Evolutionary conservation across 2,797 vertebrate genomes (phyloP), one percentile per base, ranked within the genome.

Genomic region (Cynopterus sphinx): DNA sequence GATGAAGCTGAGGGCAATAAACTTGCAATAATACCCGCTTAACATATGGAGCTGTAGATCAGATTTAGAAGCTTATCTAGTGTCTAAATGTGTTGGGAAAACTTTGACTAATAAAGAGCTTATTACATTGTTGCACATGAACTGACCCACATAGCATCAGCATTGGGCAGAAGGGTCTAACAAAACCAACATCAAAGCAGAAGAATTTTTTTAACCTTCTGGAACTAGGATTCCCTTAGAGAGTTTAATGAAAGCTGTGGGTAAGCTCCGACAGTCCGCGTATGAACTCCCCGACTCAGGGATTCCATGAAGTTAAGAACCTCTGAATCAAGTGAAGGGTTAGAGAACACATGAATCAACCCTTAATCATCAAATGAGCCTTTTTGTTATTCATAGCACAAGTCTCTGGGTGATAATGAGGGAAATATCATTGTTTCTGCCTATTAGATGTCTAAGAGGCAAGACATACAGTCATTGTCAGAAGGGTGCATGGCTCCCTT

Each of bases 21-120:
- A 36, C 24, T 46, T 49, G 17, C 33, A 84, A 63, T 49, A 92
- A 83, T 79, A 51, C 10, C n/a, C 19, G 28, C 53, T 36, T 75
- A 78, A 84, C 78, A 96, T 78, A 93, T 93, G 92, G 91, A 67
- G 21, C 46, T 68, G 3, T 33, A 59, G 41, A 36, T 90, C 65
- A 51, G 87, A 77, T 93, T 74, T 59, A 87, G 87, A 90, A 89
- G 82, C 5, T 41, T 70, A 65, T n/a, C 13, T 24, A 39, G 1
- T 31, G 26, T 53, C 21, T 92, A 55, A 88, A 36, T 22, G 31
- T n/a, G 22, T 51, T 12, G 9, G 31, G 78, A 82, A 82, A 88
- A 55, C 26, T n/a, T 28, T 63, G 77, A 63, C 10, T 68, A 41
- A 84, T 83, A 63, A 89, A 88, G 75, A 82, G 41, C 8, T 74